Conservation (phyloP, 2,888 invertebrate genomes). For the Aphidius colemani region DNA sequence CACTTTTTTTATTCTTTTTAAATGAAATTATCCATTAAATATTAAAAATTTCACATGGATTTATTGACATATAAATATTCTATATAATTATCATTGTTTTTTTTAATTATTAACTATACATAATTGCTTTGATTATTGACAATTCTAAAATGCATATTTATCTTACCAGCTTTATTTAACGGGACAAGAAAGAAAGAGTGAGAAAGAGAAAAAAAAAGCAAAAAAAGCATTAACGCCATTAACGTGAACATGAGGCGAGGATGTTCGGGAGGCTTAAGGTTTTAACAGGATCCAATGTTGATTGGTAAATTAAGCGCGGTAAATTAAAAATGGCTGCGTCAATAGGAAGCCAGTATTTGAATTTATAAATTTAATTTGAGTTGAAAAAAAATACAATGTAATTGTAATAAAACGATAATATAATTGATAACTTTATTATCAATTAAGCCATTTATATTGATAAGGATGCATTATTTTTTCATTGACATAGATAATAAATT, state of each 20-base stretch:
- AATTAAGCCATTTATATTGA: too few relatives aligned
- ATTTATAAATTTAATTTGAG: too few relatives aligned
- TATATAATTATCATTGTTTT: neutral
- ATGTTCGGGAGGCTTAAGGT: too few relatives aligned
- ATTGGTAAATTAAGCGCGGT: too few relatives aligned
- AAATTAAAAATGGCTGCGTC: too few relatives aligned
- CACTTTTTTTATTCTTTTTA: neutral
- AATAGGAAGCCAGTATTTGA: too few relatives aligned
- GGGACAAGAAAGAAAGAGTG: conserved; percentile 24
- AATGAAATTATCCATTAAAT: neutral
- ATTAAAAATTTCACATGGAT: neutral
- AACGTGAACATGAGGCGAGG: conserved; percentile 5
- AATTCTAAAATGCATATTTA: neutral
- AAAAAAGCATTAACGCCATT: neutral
- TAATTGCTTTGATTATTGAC: conserved; percentile 20
- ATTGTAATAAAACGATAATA: neutral
- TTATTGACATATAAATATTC: neutral
- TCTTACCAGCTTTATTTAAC: conserved; percentile 4
- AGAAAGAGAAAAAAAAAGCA: conserved; percentile 16
- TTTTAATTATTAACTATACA: conserved; percentile 19
- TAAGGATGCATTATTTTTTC: too few relatives aligned
- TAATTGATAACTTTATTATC: neutral
- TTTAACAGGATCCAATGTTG: too few relatives aligned
- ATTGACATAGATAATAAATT: too few relatives aligned
- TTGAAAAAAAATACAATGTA: neutral